Percentiles rank a stretch among this genome's conserved stretches.
phyloP scores from a whole-genome alignment of 2,797 vertebrate genomes.

The Pangasius mekongensis region DNA sequence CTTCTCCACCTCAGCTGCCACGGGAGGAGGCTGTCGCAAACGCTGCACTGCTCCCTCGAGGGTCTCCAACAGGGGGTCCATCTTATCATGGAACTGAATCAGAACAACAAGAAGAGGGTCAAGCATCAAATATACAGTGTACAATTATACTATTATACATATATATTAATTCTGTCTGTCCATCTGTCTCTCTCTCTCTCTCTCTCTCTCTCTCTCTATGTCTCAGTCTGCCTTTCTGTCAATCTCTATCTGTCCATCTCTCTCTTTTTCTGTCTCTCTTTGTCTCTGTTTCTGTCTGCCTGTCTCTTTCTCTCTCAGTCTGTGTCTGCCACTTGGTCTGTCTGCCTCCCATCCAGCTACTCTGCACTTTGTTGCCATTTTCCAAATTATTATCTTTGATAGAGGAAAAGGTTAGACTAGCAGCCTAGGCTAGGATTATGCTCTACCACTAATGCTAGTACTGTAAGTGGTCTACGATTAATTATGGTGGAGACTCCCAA shows the following conservation, averaged over 20 bases:
- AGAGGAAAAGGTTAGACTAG: background rate
- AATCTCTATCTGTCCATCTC: background rate
- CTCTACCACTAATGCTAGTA: slow-evolving; percentile 1
- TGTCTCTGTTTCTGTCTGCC: background rate
- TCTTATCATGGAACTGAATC: slow-evolving; percentile 96
- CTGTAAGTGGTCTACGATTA: background rate
- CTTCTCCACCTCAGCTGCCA: slow-evolving; percentile 97
- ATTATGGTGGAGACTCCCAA: background rate
- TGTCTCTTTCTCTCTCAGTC: too few species aligned
- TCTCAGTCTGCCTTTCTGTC: background rate
- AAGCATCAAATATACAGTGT: slow-evolving; percentile 9
- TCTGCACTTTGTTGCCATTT: background rate
- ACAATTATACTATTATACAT: background rate
- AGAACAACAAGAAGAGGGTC: slow-evolving; percentile 63
- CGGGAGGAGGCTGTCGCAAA: slow-evolving; percentile 87
- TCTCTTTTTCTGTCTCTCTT: background rate
- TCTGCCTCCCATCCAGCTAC: background rate
- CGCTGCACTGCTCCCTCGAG: slow-evolving; percentile 89
- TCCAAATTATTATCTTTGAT: background rate
- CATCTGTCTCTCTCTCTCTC: background rate
- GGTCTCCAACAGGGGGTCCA: slow-evolving; percentile 95
- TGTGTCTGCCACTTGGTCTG: background rate
- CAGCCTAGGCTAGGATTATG: slow-evolving; percentile 10
- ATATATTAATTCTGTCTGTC: background rate
- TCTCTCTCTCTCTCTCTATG: background rate